These are phyloP conservation scores for Drosophila rubida DNA, from an alignment of 2,888 invertebrate genomes.

Conservation along the genomic window DNA sequence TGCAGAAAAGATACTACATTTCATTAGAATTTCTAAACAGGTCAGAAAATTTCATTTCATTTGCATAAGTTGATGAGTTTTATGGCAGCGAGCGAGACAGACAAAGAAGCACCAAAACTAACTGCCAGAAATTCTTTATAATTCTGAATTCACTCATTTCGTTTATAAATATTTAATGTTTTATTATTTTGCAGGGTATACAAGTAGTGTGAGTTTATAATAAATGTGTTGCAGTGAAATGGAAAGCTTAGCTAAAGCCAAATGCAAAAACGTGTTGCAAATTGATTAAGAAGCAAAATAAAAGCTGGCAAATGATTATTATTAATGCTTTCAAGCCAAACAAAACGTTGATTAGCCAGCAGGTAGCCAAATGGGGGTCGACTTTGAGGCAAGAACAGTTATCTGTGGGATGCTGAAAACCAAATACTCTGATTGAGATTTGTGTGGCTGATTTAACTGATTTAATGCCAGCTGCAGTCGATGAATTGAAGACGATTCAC, in stretches of 20 bases:
- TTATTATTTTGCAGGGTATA: constrained; percentile 3
- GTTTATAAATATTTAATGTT: constrained; percentile 20
- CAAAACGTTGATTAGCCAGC: constrained; percentile 53
- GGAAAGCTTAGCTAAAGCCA: constrained; percentile 58
- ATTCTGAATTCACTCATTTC: constrained; percentile 23
- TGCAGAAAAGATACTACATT: constrained; percentile 30
- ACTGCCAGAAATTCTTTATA: neutral
- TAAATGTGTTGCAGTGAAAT: constrained; percentile 52
- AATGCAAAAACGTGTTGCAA: constrained; percentile 68
- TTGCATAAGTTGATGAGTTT: constrained; percentile 52
- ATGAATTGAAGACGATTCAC: neutral
- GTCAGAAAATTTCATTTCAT: constrained; percentile 50
- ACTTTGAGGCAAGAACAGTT: constrained; percentile 23
- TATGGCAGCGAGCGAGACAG: constrained; percentile 24
- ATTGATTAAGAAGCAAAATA: constrained; percentile 43
- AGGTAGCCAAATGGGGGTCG: constrained; percentile 25
- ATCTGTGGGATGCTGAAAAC: constrained; percentile 10
- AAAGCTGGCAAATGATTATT: constrained; percentile 56
- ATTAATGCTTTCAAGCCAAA: constrained; percentile 34
- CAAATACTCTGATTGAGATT: neutral
- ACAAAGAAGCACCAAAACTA: neutral
- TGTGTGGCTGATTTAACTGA: neutral
- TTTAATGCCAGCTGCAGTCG: neutral
- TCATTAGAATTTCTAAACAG: constrained; percentile 70
- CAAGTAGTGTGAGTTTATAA: neutral